These are phyloP conservation scores for Cyphomyrus discorhynchus DNA, from an alignment of 2,113 vertebrate species.

Conservation along the genomic window DNA sequence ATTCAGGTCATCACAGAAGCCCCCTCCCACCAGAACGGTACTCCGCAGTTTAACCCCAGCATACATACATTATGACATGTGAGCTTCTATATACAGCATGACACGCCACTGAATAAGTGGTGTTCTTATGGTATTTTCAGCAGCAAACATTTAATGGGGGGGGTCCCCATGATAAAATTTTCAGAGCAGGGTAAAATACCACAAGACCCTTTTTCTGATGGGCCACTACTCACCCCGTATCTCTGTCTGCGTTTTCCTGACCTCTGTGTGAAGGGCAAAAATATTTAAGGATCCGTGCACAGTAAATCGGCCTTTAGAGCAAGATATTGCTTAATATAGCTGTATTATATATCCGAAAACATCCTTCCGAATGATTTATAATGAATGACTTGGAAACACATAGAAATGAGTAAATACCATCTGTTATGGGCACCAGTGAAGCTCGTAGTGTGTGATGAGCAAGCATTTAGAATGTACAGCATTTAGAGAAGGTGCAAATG, in stretches of 20 bases:
- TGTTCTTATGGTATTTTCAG: background rate
- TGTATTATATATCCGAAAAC: background rate
- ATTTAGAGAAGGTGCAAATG: background rate
- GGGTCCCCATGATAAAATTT: background rate
- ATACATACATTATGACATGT: background rate
- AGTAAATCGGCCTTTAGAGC: background rate
- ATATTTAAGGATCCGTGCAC: background rate
- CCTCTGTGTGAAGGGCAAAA: background rate
- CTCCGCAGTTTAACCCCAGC: background rate
- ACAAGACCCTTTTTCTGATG: background rate
- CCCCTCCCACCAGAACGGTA: background rate
- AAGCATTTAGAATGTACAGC: background rate
- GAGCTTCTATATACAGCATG: background rate
- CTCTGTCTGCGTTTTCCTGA: background rate
- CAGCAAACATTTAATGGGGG: background rate
- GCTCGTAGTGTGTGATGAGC: background rate
- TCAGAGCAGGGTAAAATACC: background rate
- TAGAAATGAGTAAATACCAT: background rate
- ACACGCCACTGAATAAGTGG: background rate
- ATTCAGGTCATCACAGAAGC: background rate
- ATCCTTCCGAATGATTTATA: background rate
- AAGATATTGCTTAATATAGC: background rate
- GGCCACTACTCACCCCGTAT: background rate
- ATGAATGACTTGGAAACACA: background rate
- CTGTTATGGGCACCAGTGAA: background rate